phyloP scores from a whole-genome alignment of 2,797 vertebrate genomes.

The Galago senegalensis region DNA sequence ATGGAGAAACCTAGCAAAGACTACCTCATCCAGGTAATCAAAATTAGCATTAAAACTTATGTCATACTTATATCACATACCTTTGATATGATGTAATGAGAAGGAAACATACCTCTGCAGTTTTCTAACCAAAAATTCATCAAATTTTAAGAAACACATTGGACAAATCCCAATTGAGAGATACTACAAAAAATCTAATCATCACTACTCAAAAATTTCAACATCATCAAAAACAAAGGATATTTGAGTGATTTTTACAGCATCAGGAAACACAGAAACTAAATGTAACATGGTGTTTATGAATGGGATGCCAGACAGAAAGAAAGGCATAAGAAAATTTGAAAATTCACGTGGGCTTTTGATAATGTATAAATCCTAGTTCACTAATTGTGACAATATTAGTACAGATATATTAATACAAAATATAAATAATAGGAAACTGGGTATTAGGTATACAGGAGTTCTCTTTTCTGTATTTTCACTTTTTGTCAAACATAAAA shows the following conservation, averaged over 20 bases:
- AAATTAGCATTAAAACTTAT: neutral
- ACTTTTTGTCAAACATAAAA: neutral
- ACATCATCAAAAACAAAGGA: neutral
- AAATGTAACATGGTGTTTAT: neutral
- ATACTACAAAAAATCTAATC: neutral
- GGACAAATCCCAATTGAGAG: neutral
- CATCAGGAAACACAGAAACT: neutral
- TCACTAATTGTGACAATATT: neutral
- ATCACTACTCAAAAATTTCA: neutral
- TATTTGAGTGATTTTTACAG: neutral
- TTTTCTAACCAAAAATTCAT: neutral
- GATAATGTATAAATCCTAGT: neutral
- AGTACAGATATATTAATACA: neutral
- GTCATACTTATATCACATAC: neutral
- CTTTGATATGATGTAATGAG: neutral
- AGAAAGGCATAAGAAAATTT: neutral
- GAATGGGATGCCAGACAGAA: neutral
- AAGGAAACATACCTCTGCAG: neutral
- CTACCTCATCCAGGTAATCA: neutral
- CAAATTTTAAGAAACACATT: neutral
- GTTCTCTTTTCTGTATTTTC: neutral
- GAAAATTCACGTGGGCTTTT: neutral
- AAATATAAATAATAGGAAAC: neutral
- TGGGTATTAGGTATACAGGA: neutral
- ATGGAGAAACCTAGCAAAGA: neutral